Conservation (phyloP, 2,888 invertebrate genomes). For the Ochlodes sylvanus region DNA sequence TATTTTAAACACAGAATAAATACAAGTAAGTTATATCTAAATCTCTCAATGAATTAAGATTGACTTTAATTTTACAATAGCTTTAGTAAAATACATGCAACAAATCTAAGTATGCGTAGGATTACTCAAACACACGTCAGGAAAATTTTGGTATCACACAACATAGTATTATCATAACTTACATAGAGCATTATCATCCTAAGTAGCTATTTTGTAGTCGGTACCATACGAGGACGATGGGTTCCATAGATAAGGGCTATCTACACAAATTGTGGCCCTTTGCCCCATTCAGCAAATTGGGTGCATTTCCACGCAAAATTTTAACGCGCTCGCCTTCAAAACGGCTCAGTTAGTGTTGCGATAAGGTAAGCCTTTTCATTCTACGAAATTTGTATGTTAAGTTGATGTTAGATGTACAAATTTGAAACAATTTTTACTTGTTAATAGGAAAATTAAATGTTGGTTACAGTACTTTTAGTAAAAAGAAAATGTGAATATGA, state of each 20-base stretch:
- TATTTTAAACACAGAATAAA: too few species aligned
- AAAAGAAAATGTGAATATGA: too few species aligned
- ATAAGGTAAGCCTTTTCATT: constrained; percentile 41
- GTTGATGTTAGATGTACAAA: constrained; percentile 28
- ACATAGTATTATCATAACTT: constrained; percentile 15
- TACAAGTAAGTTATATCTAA: too few species aligned
- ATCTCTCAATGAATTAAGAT: too few species aligned
- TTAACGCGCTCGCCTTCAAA: constrained; percentile 68
- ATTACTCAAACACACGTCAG: constrained; percentile 2
- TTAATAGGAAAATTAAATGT: background rate
- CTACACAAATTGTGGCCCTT: constrained; percentile 78
- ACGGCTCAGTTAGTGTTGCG: constrained; percentile 52
- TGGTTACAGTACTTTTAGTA: too few species aligned
- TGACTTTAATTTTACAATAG: background rate
- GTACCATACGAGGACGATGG: constrained; percentile 69
- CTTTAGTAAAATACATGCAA: background rate
- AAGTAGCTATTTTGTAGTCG: constrained; percentile 55
- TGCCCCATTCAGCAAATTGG: constrained; percentile 79
- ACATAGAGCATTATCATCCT: constrained; percentile 8
- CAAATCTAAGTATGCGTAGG: background rate
- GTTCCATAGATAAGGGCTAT: constrained; percentile 75
- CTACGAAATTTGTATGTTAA: constrained; percentile 43
- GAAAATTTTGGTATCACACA: constrained; percentile 2
- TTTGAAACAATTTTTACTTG: constrained; percentile 15
- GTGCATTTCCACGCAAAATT: constrained; percentile 78